A percentile compares a stretch with the other conserved stretches of the same genome.
phyloP scores from a whole-genome alignment of 2,888 invertebrate species.

The Meteorus cinctellus region DNA sequence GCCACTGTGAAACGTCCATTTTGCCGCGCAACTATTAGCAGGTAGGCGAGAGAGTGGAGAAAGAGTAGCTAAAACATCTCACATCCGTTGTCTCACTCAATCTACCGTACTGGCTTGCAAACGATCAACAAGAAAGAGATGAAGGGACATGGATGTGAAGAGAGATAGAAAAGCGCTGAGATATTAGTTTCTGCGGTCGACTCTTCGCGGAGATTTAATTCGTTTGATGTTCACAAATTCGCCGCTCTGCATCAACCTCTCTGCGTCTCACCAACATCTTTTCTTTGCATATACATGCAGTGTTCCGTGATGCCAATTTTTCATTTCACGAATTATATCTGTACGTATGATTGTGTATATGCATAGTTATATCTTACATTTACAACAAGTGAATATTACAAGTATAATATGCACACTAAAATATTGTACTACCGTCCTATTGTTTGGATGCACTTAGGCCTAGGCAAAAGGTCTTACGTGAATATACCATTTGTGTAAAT shows the following conservation, averaged over 20 bases:
- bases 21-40: slow-evolving; percentile 55
- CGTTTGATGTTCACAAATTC: slow-evolving; percentile 73
- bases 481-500: too few relatives aligned
- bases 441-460: too few relatives aligned
- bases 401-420: too few relatives aligned
- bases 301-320: slow-evolving; percentile 18
- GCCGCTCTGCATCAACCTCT: slow-evolving; percentile 61
- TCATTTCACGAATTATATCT: background rate
- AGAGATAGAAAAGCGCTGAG: slow-evolving; percentile 55
- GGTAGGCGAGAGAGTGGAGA: slow-evolving; percentile 47
- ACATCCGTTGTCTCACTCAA: slow-evolving; percentile 13
- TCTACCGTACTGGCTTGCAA: slow-evolving; percentile 26
- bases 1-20: slow-evolving; percentile 49
- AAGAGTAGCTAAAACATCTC: slow-evolving; percentile 9
- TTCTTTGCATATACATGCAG: slow-evolving; percentile 1
- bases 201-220: slow-evolving; percentile 72
- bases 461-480: too few relatives aligned
- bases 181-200: slow-evolving; percentile 72
- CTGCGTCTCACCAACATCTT: slow-evolving; percentile 23
- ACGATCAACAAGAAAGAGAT: slow-evolving; percentile 21
- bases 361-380: too few relatives aligned
- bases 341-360: background rate
- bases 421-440: too few relatives aligned
- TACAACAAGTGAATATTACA: too few relatives aligned
- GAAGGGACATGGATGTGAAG: slow-evolving; percentile 25